A percentile compares a stretch with the other conserved stretches of the same genome.
Conservation (phyloP, 2,797 vertebrate genomes). For the Clarias laeviceps region DNA sequence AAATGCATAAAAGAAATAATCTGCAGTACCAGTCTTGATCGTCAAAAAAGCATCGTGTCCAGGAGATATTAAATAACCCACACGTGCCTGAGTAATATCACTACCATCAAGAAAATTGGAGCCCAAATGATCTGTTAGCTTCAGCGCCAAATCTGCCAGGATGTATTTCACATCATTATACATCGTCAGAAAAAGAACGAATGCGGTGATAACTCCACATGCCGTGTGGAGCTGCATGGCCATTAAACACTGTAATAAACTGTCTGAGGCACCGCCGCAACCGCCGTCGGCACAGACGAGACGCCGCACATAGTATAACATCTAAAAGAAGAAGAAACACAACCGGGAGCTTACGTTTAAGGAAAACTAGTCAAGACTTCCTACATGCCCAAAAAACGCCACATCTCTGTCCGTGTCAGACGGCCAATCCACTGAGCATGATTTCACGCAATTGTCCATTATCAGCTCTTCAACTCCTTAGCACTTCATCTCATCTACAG, state of each 20-base stretch:
- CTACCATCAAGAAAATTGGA: conserved; percentile 28
- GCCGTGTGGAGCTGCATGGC: background rate
- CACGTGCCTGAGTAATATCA: conserved; percentile 18
- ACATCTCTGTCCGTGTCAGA: background rate
- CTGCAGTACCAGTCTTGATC: background rate
- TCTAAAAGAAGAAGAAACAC: background rate
- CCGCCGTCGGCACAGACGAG: background rate
- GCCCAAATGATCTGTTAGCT: conserved; percentile 20
- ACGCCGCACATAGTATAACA: background rate
- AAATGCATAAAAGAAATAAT: conserved; percentile 12
- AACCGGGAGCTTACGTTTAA: background rate
- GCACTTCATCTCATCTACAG: background rate
- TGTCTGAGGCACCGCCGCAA: background rate
- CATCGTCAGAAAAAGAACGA: background rate
- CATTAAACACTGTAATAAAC: background rate
- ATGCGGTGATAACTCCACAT: background rate
- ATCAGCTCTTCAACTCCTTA: background rate
- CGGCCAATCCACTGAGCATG: too few species aligned
- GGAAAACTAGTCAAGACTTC: background rate
- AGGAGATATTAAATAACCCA: conserved; percentile 13
- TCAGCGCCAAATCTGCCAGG: background rate
- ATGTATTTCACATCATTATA: conserved; percentile 31
- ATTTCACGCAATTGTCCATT: background rate
- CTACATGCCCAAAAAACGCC: background rate
- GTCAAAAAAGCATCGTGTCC: background rate